Percentiles rank a stretch among this genome's conserved stretches.
Conservation (phyloP, 1,140 invertebrate species). For the Aphis craccivora region DNA sequence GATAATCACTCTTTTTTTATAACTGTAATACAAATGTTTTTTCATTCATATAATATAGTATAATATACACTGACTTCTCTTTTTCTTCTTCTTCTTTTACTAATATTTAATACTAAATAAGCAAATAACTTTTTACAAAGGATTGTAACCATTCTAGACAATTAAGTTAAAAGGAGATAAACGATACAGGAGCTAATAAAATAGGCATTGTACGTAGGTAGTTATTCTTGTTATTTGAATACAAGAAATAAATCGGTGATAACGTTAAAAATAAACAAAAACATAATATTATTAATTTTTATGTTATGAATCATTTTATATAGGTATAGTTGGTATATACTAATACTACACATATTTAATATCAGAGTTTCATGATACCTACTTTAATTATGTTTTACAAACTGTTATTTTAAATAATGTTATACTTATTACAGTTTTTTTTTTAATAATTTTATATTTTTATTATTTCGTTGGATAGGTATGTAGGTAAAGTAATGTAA, state of each 20-base stretch:
- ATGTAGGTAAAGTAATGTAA: no score
- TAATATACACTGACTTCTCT: no score
- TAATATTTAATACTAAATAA: no score
- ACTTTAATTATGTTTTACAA: neutral
- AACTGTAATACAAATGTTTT: no score
- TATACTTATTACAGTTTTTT: neutral
- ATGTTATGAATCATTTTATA: neutral
- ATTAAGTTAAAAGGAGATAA: neutral
- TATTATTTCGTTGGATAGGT: neutral
- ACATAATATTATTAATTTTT: no score
- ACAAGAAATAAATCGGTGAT: neutral
- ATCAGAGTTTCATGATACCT: neutral
- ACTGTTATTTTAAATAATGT: neutral
- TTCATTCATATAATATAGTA: no score
- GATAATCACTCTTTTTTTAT: no score
- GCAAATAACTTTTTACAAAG: no score
- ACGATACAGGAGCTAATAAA: neutral
- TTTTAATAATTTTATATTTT: neutral
- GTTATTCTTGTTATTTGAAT: neutral
- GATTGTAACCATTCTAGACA: no score
- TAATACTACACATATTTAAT: neutral
- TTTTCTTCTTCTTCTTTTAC: no score
- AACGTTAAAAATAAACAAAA: neutral
- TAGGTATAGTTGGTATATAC: no score
- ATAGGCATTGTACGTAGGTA: neutral